phyloP scores from a whole-genome alignment of 2,113 vertebrate species.

The Bubalus kerabau region DNA sequence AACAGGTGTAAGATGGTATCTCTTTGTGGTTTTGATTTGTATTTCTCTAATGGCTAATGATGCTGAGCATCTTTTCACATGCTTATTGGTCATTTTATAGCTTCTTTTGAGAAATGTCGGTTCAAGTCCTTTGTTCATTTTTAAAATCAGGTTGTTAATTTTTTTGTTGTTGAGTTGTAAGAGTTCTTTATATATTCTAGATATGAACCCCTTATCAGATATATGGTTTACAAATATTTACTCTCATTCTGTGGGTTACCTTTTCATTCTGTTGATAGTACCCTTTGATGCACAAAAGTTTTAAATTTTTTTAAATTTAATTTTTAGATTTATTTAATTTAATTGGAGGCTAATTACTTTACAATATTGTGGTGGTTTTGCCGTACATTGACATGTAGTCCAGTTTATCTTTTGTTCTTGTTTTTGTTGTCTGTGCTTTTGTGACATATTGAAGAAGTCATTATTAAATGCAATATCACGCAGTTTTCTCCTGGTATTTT shows the following conservation, averaged over 20 bases:
- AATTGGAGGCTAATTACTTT: neutral
- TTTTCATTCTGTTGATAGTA: neutral
- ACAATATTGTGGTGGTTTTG: neutral
- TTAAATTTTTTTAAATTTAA: neutral
- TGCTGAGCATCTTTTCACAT: neutral
- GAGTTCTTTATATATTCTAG: neutral
- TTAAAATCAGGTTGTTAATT: neutral
- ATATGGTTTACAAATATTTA: conserved; percentile 1
- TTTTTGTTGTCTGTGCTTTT: neutral
- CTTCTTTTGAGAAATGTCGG: neutral
- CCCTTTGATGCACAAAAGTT: neutral
- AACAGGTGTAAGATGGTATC: neutral
- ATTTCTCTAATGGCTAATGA: neutral
- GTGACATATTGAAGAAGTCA: neutral
- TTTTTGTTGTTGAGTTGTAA: neutral
- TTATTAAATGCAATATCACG: neutral
- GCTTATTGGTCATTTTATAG: neutral
- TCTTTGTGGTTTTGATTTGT: neutral
- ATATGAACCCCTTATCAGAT: neutral
- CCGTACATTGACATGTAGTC: neutral
- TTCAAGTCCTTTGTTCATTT: neutral
- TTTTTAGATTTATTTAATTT: neutral
- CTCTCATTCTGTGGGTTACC: neutral
- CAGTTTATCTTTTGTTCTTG: neutral
- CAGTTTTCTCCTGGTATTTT: neutral